Evolutionary conservation across 2,797 vertebrate genomes (phyloP).

Genomic region (Benthosema pterotum): DNA sequence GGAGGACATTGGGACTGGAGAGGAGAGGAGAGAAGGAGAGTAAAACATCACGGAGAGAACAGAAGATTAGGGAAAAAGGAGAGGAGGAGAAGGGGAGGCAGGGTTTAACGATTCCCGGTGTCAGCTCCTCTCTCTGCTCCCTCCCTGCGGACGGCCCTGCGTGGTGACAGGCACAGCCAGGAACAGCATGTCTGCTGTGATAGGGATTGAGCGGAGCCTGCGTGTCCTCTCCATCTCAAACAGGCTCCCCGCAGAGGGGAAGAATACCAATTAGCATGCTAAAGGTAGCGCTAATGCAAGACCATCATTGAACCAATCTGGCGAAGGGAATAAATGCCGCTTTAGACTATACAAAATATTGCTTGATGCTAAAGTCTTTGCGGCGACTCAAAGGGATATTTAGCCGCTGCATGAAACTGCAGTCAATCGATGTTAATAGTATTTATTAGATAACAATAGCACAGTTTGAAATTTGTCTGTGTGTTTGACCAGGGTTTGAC

Average conservation of each 20-base stretch:
- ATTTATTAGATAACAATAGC: no score
- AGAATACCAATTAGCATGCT: slow-evolving; percentile 81
- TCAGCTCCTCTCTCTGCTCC: slow-evolving; percentile 52
- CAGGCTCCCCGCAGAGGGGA: slow-evolving; percentile 69
- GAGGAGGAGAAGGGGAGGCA: slow-evolving; percentile 5
- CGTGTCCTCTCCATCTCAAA: slow-evolving; percentile 71
- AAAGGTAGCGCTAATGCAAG: slow-evolving; percentile 72
- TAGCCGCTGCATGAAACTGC: no score
- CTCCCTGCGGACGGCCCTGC: slow-evolving; percentile 17
- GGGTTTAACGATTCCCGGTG: slow-evolving; percentile 25
- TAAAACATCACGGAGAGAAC: no score
- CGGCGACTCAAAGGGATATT: no score
- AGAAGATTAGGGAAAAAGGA: not conserved
- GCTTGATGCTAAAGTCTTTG: no score
- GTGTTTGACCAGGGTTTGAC: no score
- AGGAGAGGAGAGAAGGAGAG: slow-evolving; percentile 2
- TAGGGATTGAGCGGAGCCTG: slow-evolving; percentile 60
- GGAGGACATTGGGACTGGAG: not conserved
- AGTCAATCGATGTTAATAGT: no score
- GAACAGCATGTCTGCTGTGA: slow-evolving; percentile 55
- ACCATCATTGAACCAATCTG: slow-evolving; percentile 59
- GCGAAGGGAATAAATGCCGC: not conserved
- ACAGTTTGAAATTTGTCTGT: no score
- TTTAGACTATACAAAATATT: no score
- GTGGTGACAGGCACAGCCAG: slow-evolving; percentile 53